phyloP scores from a whole-genome alignment of 2,888 invertebrate genomes.

The Brachylomia viminalis region DNA sequence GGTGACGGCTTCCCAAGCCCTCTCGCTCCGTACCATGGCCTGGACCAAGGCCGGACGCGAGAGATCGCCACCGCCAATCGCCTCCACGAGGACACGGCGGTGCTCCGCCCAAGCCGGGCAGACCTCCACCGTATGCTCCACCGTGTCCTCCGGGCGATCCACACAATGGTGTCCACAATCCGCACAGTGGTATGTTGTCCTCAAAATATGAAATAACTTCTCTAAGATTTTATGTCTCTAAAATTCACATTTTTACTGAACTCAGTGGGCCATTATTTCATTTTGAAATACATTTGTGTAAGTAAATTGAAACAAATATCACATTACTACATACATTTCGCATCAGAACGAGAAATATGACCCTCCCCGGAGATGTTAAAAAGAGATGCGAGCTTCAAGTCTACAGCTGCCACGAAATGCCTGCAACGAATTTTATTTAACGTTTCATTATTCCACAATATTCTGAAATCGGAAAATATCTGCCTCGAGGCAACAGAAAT shows the following conservation, averaged over 20 bases:
- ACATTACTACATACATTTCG: slow-evolving; percentile 52
- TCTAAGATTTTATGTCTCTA: slow-evolving; percentile 6
- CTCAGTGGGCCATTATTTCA: slow-evolving; percentile 46
- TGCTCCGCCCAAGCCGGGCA: no score
- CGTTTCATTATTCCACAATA: slow-evolving; percentile 47
- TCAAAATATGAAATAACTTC: background rate
- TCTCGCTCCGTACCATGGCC: no score
- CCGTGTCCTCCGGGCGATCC: no score
- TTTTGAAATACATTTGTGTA: slow-evolving; percentile 42
- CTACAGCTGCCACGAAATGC: slow-evolving; percentile 16
- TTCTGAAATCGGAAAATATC: slow-evolving; percentile 38
- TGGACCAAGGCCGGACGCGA: no score
- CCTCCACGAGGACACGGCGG: no score
- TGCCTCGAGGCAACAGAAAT: slow-evolving; percentile 37
- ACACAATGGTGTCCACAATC: no score
- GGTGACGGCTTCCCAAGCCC: no score
- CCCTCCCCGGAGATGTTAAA: slow-evolving; percentile 47
- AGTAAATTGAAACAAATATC: slow-evolving; percentile 60
- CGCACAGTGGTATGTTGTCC: background rate
- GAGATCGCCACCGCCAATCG: no score
- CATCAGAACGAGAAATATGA: slow-evolving; percentile 48
- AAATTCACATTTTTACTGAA: slow-evolving; percentile 39
- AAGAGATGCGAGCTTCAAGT: slow-evolving; percentile 32
- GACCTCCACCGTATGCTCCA: no score
- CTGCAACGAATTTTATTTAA: slow-evolving; percentile 41